Conservation (phyloP, 2,888 invertebrate species). For the Muscina levida region DNA sequence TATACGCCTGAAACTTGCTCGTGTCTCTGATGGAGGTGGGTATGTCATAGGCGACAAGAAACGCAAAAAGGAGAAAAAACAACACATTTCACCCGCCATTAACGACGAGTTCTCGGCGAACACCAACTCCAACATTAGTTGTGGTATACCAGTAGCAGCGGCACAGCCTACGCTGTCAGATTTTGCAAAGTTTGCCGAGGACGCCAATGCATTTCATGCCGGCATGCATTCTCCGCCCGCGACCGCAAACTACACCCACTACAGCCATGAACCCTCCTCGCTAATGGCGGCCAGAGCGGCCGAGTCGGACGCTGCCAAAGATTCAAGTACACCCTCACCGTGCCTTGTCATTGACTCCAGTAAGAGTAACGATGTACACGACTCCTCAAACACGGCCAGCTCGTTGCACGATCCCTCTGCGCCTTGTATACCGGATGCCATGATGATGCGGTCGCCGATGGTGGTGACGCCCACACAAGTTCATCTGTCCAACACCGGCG, state of each 20-base stretch:
- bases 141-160: constrained; percentile 55
- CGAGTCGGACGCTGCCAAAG: constrained; percentile 69
- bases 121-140: constrained; percentile 54
- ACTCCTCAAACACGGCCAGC: constrained; percentile 70
- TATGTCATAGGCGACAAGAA: constrained; percentile 77
- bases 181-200: constrained; percentile 52
- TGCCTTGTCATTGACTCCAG: constrained; percentile 75
- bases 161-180: constrained; percentile 22
- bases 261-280: constrained; percentile 46
- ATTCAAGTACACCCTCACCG: constrained; percentile 74
- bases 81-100: constrained; percentile 37
- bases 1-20: constrained; percentile 90
- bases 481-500: not conserved
- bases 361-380: constrained; percentile 74
- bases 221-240: constrained; percentile 45
- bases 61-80: constrained; percentile 66
- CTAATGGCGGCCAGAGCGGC: constrained; percentile 15
- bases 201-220: constrained; percentile 47
- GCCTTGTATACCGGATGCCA: constrained; percentile 50
- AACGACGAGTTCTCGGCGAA: constrained; percentile 45
- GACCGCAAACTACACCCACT: constrained; percentile 42
- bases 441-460: constrained; percentile 36
- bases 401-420: constrained; percentile 71
- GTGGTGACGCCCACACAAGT: constrained; percentile 44
- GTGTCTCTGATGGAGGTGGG: constrained; percentile 88